Conservation (phyloP, 2,888 invertebrate genomes). For the Zhuqinia jingwanae region DNA sequence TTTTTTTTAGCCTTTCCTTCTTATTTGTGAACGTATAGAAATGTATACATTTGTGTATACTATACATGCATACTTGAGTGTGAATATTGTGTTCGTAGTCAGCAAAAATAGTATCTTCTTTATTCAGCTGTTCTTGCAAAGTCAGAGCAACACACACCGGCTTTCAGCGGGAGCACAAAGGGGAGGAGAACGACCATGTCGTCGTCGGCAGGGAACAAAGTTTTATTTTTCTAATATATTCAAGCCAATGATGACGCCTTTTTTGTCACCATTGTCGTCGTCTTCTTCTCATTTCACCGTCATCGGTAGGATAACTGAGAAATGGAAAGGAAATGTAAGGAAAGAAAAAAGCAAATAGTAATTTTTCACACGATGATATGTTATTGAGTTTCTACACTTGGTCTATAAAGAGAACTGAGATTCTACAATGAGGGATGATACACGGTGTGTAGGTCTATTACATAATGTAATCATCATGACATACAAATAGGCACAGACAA, state of each 20-base stretch:
- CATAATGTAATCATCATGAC: too few relatives aligned
- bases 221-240: constrained; percentile 8
- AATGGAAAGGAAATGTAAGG: constrained; percentile 6
- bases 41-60: neutral
- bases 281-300: neutral
- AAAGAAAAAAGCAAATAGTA: constrained; percentile 34
- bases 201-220: constrained; percentile 1
- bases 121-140: constrained; percentile 19
- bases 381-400: constrained; percentile 22
- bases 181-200: neutral
- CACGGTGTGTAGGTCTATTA: too few relatives aligned
- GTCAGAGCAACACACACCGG: constrained; percentile 9
- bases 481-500: too few relatives aligned
- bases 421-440: constrained; percentile 2
- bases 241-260: constrained; percentile 33
- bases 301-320: neutral
- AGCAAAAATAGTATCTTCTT: neutral
- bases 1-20: neutral
- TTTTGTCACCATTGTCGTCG: neutral
- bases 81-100: neutral
- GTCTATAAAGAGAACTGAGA: too few relatives aligned
- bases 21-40: neutral
- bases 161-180: constrained; percentile 7
- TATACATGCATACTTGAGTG: neutral
- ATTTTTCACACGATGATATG: constrained; percentile 24